These are phyloP conservation scores for Noctilio leporinus DNA, from an alignment of 2,113 vertebrate genomes.

Conservation along the genomic window DNA sequence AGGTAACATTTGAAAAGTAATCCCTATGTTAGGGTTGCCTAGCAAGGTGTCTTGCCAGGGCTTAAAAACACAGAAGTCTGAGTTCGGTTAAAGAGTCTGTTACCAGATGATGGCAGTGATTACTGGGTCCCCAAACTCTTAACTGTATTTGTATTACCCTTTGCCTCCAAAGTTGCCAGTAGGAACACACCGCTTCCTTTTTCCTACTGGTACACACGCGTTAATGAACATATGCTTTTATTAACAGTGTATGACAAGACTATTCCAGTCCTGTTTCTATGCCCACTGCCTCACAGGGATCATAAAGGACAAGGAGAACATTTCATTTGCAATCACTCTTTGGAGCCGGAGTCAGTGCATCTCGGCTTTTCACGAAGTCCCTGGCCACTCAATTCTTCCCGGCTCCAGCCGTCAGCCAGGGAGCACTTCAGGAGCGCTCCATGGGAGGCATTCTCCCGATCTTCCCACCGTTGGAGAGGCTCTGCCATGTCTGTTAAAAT, in stretches of 20 bases:
- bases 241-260: slow-evolving; percentile 64
- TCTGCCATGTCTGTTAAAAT: slow-evolving; percentile 58
- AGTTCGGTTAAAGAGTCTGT: slow-evolving; percentile 61
- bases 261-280: slow-evolving; percentile 58
- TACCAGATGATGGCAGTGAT: slow-evolving; percentile 70
- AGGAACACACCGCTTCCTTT: not conserved
- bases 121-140: slow-evolving; percentile 65
- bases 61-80: slow-evolving; percentile 65
- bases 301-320: slow-evolving; percentile 57
- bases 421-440: slow-evolving; percentile 50
- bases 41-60: slow-evolving; percentile 59
- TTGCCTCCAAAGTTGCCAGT: slow-evolving; percentile 66
- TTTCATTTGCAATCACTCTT: slow-evolving; percentile 71
- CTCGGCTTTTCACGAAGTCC: slow-evolving; percentile 65
- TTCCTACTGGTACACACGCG: slow-evolving; percentile 58
- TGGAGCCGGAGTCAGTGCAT: slow-evolving; percentile 60
- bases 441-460: slow-evolving; percentile 44
- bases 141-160: slow-evolving; percentile 61
- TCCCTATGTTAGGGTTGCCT: slow-evolving; percentile 65
- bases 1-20: slow-evolving; percentile 74
- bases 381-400: slow-evolving; percentile 61
- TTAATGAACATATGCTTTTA: slow-evolving; percentile 65
- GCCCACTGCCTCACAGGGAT: slow-evolving; percentile 65
- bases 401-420: slow-evolving; percentile 35
- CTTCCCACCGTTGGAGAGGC: slow-evolving; percentile 56